Percentiles rank a stretch among this genome's conserved stretches.
These are phyloP conservation scores for Ennomos quercinarius DNA, from an alignment of 2,888 invertebrate species.

Conservation along the genomic window DNA sequence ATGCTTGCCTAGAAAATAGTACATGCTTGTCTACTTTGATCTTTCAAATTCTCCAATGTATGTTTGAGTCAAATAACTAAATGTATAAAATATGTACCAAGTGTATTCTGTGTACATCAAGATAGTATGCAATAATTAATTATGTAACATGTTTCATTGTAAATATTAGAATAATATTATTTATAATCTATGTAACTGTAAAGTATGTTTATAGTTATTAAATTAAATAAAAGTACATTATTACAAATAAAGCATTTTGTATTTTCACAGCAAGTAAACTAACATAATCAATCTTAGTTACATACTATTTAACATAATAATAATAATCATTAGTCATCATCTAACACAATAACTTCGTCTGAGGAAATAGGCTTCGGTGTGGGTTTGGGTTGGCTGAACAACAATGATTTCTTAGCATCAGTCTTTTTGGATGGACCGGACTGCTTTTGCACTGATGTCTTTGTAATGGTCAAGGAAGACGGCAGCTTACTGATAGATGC, in stretches of 20 bases:
- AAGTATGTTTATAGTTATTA: constrained; percentile 1
- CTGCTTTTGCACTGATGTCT: constrained; percentile 62
- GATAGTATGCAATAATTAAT: constrained; percentile 10
- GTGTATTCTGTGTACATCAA: too few species aligned
- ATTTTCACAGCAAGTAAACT: neutral
- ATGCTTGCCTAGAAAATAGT: too few species aligned
- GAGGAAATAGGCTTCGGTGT: constrained; percentile 66
- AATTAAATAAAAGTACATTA: constrained; percentile 35
- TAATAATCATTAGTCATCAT: constrained; percentile 80
- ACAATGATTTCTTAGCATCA: constrained; percentile 65
- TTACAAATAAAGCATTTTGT: constrained; percentile 22
- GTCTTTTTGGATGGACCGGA: constrained; percentile 55
- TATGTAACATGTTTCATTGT: constrained; percentile 17
- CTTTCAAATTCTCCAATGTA: too few species aligned
- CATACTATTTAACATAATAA: constrained; percentile 8
- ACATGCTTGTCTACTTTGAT: too few species aligned
- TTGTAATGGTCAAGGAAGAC: constrained; percentile 82
- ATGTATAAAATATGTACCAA: too few species aligned
- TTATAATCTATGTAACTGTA: constrained; percentile 7
- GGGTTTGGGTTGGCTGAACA: constrained; percentile 66
- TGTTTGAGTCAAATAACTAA: too few species aligned
- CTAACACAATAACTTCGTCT: constrained; percentile 77
- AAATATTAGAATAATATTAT: constrained; percentile 33
- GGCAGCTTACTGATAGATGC: constrained; percentile 79
- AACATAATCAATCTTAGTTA: neutral